Conservation (phyloP, 30 jellyfish, hydroid and myxozoan genomes). For the Aurelia sp. region DNA sequence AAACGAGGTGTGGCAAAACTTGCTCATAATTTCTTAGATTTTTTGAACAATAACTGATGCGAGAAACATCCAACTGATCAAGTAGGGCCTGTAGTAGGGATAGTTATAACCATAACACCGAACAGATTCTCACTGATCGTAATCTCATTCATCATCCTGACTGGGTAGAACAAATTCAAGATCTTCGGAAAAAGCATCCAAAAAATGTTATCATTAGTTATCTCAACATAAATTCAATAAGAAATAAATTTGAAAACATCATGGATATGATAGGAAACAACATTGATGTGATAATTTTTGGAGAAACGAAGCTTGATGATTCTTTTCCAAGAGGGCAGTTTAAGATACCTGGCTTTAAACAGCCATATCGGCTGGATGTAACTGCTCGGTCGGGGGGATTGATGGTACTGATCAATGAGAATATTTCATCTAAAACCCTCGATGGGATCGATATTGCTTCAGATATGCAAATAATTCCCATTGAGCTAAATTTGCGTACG, state of each 20-base stretch:
- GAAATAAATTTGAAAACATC: too few relatives aligned
- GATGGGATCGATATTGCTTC: neutral
- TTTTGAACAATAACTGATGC: slow-evolving; percentile 6
- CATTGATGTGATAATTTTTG: too few relatives aligned
- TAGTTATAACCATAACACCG: neutral
- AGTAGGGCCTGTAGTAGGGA: neutral
- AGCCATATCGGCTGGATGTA: too few relatives aligned
- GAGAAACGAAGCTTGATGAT: too few relatives aligned
- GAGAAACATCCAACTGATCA: neutral
- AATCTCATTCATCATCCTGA: neutral
- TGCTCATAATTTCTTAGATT: neutral
- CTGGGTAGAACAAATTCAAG: slow-evolving; percentile 10
- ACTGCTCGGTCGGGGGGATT: too few relatives aligned
- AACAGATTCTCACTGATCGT: neutral
- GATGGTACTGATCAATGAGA: neutral
- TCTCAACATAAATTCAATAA: too few relatives aligned
- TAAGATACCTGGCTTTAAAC: neutral
- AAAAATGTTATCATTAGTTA: too few relatives aligned
- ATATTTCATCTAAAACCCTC: neutral
- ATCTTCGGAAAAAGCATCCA: neutral
- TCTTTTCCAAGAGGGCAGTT: neutral
- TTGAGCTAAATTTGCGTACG: neutral
- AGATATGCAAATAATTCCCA: neutral
- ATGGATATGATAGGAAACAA: too few relatives aligned
- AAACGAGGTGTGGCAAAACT: neutral